These are phyloP conservation scores for Porphyrio hochstetteri DNA, from an alignment of 2,113 vertebrate genomes.

Conservation along the genomic window DNA sequence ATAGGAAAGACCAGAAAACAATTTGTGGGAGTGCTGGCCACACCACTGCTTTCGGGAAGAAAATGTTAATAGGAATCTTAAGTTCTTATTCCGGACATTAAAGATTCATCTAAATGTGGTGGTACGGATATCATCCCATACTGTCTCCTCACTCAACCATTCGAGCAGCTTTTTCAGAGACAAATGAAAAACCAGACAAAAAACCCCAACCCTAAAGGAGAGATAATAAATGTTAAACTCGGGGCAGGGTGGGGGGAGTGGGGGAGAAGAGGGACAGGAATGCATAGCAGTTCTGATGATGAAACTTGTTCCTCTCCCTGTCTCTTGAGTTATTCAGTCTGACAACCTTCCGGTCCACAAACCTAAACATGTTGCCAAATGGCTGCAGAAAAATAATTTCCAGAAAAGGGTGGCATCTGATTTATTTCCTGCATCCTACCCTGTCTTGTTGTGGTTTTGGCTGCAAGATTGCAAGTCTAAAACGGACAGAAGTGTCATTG, in stretches of 20 bases:
- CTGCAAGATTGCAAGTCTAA: constrained; percentile 20
- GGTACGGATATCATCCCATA: not conserved
- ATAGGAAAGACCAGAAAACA: not conserved
- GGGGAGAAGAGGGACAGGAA: not conserved
- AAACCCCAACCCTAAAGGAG: not conserved
- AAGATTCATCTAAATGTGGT: not conserved
- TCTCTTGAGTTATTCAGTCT: constrained; percentile 20
- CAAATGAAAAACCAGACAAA: not conserved
- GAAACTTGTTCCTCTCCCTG: constrained; percentile 11
- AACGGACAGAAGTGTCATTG: constrained; percentile 33
- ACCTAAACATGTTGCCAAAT: constrained; percentile 26
- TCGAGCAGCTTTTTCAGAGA: not conserved
- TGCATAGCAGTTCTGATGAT: not conserved
- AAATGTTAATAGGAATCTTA: not conserved
- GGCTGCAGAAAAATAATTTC: constrained; percentile 56
- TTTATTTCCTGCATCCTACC: constrained; percentile 56
- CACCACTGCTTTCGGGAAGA: not conserved
- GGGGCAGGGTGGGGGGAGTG: too few species aligned
- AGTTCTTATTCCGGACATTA: not conserved
- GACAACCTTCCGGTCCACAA: constrained; percentile 41
- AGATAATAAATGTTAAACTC: constrained; percentile 8
- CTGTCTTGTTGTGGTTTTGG: constrained; percentile 55
- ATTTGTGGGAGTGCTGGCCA: not conserved
- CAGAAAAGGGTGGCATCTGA: constrained; percentile 60
- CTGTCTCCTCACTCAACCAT: not conserved